Percentiles rank a stretch among this genome's conserved stretches.
Conservation (phyloP, 2,888 invertebrate genomes). For the Geophilus truncorum region DNA sequence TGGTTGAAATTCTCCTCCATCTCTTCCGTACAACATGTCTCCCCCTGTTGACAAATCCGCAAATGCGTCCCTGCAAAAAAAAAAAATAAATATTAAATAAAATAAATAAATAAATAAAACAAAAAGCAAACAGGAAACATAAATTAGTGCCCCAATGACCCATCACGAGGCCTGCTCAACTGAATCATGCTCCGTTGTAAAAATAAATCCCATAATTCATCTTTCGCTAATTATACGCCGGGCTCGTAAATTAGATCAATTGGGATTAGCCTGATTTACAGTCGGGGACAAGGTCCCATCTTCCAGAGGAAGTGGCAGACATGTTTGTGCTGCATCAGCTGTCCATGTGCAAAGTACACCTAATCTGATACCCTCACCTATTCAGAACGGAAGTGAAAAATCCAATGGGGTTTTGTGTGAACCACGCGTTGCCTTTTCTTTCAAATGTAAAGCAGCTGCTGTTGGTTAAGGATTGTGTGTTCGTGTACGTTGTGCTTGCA, state of each 20-base stretch:
- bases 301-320: neutral
- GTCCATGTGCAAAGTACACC: neutral
- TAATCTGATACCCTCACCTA: conserved; percentile 1
- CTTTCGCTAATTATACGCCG: neutral
- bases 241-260: neutral
- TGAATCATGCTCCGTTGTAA: neutral
- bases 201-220: too few relatives aligned
- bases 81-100: conserved; percentile 28
- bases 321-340: neutral
- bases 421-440: neutral
- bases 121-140: neutral
- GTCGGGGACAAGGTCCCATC: neutral
- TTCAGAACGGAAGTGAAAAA: conserved; percentile 1
- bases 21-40: conserved; percentile 64
- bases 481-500: too few relatives aligned
- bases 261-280: neutral
- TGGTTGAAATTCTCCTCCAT: conserved; percentile 66
- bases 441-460: neutral
- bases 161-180: too few relatives aligned
- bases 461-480: too few relatives aligned
- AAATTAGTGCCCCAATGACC: neutral
- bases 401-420: neutral
- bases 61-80: conserved; percentile 56
- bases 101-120: neutral
- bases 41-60: conserved; percentile 48